These are phyloP conservation scores for Phyto melanocephala DNA, from an alignment of 2,888 invertebrate species.

Conservation along the genomic window DNA sequence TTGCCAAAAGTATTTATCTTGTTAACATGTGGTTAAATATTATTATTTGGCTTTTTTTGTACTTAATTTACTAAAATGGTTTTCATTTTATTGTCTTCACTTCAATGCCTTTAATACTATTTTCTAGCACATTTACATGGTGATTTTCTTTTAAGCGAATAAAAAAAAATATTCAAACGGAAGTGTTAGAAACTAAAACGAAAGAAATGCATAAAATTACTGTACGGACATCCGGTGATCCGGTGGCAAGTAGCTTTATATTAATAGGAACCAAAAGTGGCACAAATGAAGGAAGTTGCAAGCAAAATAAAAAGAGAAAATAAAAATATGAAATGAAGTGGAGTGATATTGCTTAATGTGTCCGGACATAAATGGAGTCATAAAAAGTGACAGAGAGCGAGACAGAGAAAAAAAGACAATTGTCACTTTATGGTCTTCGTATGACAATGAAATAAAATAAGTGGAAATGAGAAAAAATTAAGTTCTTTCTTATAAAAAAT, in stretches of 20 bases:
- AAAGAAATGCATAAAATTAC: conserved; percentile 64
- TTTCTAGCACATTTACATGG: conserved; percentile 45
- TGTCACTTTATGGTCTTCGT: conserved; percentile 41
- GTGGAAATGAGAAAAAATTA: neutral
- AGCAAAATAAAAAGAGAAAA: conserved; percentile 23
- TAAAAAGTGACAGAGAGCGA: too few relatives aligned
- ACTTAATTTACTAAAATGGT: neutral
- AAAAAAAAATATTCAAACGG: conserved; percentile 52
- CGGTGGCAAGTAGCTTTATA: conserved; percentile 62
- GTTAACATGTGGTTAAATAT: neutral
- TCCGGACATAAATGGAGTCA: conserved; percentile 54
- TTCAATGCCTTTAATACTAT: conserved; percentile 38
- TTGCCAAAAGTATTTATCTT: neutral
- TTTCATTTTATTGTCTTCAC: conserved; percentile 32
- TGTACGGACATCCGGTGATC: conserved; percentile 63
- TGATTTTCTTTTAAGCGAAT: conserved; percentile 27
- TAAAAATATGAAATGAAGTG: conserved; percentile 48
- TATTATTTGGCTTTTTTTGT: neutral
- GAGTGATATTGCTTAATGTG: conserved; percentile 55
- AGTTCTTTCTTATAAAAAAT: too few relatives aligned
- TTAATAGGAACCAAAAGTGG: conserved; percentile 51
- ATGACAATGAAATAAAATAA: conserved; percentile 27
- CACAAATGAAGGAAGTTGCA: conserved; percentile 51
- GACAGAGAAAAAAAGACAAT: conserved; percentile 25
- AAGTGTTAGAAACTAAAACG: conserved; percentile 60